Evolutionary conservation across 2,113 vertebrate genomes (phyloP).

Genomic region (Scophthalmus maximus): DNA sequence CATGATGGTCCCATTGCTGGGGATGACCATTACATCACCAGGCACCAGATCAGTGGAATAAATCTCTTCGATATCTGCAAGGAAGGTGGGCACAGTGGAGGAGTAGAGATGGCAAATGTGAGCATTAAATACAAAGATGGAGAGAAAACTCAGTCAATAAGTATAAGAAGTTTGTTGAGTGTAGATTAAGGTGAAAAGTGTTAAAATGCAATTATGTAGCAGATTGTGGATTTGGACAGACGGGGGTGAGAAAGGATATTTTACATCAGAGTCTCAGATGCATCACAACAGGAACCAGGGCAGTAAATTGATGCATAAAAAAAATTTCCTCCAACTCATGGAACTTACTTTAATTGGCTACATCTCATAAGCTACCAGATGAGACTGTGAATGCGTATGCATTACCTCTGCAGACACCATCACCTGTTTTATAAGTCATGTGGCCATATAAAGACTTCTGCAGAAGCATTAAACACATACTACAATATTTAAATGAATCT

Average conservation of each 20-base stretch:
- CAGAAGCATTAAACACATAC: background rate
- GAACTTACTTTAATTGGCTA: background rate
- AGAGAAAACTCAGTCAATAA: background rate
- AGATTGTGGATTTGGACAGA: background rate
- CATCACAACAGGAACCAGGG: conserved; percentile 46
- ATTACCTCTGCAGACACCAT: conserved; percentile 4
- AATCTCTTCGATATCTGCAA: conserved; percentile 90
- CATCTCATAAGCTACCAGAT: background rate
- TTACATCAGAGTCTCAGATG: conserved; percentile 37
- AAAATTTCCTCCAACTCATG: background rate
- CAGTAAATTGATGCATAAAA: conserved; percentile 10
- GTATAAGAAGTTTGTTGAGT: background rate
- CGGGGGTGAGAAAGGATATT: conserved; percentile 10
- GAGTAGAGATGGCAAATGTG: conserved; percentile 17
- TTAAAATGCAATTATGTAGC: conserved; percentile 5
- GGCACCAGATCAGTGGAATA: conserved; percentile 96
- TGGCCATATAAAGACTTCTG: background rate
- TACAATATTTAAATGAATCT: background rate
- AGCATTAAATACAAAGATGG: conserved; percentile 25
- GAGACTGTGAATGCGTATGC: background rate
- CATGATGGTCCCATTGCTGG: conserved; percentile 95
- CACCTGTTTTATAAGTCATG: too few species aligned
- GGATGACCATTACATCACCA: conserved; percentile 94
- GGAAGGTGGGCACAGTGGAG: background rate
- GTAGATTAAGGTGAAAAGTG: background rate